These are phyloP conservation scores for Xerus inauris DNA, from an alignment of 2,113 vertebrate genomes.

Conservation along the genomic window DNA sequence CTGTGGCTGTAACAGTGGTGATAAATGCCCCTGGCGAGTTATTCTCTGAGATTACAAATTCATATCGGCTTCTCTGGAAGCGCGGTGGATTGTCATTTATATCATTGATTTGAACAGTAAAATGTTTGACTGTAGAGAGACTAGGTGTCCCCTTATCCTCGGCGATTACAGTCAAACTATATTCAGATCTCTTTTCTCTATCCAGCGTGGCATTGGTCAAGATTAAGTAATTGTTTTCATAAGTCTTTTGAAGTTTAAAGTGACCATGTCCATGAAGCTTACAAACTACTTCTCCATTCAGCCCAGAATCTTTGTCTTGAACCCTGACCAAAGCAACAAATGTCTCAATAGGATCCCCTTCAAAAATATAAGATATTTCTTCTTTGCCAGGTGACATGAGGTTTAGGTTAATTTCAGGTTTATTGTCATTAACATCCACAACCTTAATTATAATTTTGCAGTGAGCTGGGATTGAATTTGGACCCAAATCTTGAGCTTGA, in stretches of 20 bases:
- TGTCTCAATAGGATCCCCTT: conserved; percentile 93
- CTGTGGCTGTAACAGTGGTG: conserved; percentile 94
- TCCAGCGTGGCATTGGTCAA: conserved; percentile 96
- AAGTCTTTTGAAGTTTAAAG: conserved; percentile 96
- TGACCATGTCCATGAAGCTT: conserved; percentile 96
- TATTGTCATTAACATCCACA: conserved; percentile 98
- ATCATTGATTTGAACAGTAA: conserved; percentile 96
- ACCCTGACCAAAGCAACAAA: conserved; percentile 96
- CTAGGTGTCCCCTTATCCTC: conserved; percentile 95
- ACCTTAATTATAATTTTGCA: conserved; percentile 98
- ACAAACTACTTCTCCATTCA: conserved; percentile 94
- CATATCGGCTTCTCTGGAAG: conserved; percentile 96
- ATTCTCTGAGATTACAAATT: conserved; percentile 97
- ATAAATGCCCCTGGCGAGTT: conserved; percentile 96
- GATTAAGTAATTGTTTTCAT: conserved; percentile 98
- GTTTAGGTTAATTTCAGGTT: conserved; percentile 97
- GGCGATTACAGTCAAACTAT: conserved; percentile 96
- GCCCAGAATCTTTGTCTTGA: conserved; percentile 95
- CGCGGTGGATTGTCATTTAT: conserved; percentile 97
- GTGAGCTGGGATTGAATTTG: conserved; percentile 97
- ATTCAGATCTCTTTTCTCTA: conserved; percentile 96
- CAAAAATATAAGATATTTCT: conserved; percentile 95
- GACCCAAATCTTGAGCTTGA: conserved; percentile 97
- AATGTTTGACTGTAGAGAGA: conserved; percentile 96
- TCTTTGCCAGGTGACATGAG: conserved; percentile 96